phyloP scores from a whole-genome alignment of 2,797 vertebrate species.

The Acanthornis magna region DNA sequence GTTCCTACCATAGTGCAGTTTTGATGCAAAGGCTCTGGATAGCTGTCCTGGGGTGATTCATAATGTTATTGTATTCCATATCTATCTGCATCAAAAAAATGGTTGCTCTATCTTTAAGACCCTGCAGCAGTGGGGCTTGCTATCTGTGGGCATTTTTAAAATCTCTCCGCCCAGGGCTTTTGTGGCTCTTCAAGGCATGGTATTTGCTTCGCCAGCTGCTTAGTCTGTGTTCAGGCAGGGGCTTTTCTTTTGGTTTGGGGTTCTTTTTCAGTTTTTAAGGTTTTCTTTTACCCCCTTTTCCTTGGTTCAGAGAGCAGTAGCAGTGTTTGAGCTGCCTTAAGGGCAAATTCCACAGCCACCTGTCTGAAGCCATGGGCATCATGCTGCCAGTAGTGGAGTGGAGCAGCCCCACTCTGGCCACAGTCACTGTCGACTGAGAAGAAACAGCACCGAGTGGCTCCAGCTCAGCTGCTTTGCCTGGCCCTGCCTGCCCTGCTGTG shows the following conservation, averaged over 20 bases:
- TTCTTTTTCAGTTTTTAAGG: background rate
- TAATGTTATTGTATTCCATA: background rate
- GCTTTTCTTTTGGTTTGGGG: background rate
- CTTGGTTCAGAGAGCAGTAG: background rate
- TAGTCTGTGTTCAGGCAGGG: background rate
- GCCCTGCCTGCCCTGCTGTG: background rate
- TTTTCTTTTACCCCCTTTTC: background rate
- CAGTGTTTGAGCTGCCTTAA: background rate
- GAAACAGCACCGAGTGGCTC: too few relatives aligned
- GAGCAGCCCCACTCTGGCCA: background rate
- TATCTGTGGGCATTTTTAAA: background rate
- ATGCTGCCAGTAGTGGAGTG: too few relatives aligned
- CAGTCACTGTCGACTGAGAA: too few relatives aligned
- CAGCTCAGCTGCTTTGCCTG: background rate
- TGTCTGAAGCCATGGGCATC: background rate
- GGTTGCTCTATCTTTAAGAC: background rate
- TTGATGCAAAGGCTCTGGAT: background rate
- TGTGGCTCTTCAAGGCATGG: fast-evolving
- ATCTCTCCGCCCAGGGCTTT: background rate
- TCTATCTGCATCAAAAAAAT: background rate
- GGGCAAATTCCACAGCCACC: background rate
- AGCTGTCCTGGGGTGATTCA: too few relatives aligned
- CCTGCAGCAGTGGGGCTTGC: background rate
- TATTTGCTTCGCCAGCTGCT: background rate
- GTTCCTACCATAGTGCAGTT: background rate